Evolutionary conservation across 1,140 invertebrate species (phyloP).

Genomic region (Hylyphantes graminicola): DNA sequence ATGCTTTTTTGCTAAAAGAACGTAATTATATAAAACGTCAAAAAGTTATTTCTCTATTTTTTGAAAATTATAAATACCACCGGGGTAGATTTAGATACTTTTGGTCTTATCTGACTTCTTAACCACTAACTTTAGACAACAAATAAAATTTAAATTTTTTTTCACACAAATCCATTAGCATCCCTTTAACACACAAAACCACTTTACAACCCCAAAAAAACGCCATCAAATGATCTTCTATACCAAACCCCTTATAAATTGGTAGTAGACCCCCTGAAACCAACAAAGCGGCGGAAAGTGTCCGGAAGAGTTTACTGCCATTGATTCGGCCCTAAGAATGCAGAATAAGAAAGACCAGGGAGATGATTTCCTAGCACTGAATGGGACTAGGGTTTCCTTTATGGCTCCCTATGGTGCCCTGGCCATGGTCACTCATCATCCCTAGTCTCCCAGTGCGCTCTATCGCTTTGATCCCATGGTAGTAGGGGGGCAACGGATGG

Average conservation of each 20-base stretch:
- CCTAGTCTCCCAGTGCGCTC: background rate
- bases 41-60: too few species aligned
- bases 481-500: too few species aligned
- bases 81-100: too few species aligned
- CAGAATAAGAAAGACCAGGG: slow-evolving; percentile 46
- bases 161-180: too few species aligned
- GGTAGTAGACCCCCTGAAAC: background rate
- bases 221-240: background rate
- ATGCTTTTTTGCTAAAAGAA: too few species aligned
- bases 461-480: slow-evolving; percentile 12
- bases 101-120: too few species aligned
- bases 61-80: too few species aligned
- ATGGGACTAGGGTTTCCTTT: slow-evolving; percentile 56
- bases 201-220: too few species aligned
- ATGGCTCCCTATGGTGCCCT: slow-evolving; percentile 51
- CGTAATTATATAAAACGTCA: too few species aligned
- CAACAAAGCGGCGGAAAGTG: slow-evolving; percentile 12
- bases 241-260: slow-evolving; percentile 10
- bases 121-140: too few species aligned
- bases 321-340: slow-evolving; percentile 59
- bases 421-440: slow-evolving; percentile 40
- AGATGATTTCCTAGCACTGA: slow-evolving; percentile 55
- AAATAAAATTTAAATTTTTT: too few species aligned
- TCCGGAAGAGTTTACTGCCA: slow-evolving; percentile 56
- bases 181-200: too few species aligned